A percentile compares a stretch with the other conserved stretches of the same genome.
These are phyloP conservation scores for Standfussiana lucernea DNA, from an alignment of 2,888 invertebrate genomes.

Conservation along the genomic window DNA sequence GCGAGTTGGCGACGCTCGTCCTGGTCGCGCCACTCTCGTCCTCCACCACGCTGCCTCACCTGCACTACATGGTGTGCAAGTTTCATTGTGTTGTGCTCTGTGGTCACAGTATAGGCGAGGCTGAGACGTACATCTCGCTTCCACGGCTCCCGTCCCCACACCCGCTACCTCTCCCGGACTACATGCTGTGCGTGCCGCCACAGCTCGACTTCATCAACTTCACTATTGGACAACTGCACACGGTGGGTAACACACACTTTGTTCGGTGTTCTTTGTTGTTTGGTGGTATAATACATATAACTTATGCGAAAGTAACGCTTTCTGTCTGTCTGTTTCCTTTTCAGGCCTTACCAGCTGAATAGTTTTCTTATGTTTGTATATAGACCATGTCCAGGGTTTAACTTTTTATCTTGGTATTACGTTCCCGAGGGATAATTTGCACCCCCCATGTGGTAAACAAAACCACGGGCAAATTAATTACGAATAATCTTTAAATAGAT, in stretches of 20 bases:
- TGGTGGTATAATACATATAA: not conserved
- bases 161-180: constrained; percentile 61
- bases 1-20: not conserved
- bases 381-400: not conserved
- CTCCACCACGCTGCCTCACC: not conserved
- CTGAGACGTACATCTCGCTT: constrained; percentile 43
- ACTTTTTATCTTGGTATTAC: not conserved
- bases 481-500: not conserved
- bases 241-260: constrained; percentile 70
- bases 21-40: not conserved
- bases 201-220: constrained; percentile 82
- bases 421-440: not conserved
- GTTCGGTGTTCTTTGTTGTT: no score
- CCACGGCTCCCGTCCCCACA: constrained; percentile 41
- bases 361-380: not conserved
- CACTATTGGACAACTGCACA: constrained; percentile 76
- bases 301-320: not conserved
- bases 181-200: constrained; percentile 80
- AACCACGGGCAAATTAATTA: not conserved
- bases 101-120: constrained; percentile 73
- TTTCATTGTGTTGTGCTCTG: constrained; percentile 9
- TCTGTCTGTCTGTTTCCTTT: not conserved
- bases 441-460: not conserved
- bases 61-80: not conserved
- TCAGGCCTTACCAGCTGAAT: not conserved